phyloP scores from a whole-genome alignment of 92 coral and sea anemone genomes.

The Scolanthus callimorphus region DNA sequence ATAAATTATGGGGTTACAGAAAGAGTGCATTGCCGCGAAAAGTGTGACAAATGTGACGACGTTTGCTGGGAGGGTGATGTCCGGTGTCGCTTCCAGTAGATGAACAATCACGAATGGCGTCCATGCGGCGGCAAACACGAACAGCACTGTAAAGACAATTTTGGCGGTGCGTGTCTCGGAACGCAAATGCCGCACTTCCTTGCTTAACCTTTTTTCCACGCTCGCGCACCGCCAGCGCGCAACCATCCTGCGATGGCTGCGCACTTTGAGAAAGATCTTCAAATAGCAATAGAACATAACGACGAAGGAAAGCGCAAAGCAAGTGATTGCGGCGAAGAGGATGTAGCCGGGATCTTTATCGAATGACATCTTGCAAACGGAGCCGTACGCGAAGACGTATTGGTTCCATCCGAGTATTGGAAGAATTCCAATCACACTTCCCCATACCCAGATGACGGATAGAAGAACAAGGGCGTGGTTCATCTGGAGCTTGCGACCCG shows the following conservation, averaged over 20 bases:
- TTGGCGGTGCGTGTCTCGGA: conserved; percentile 78
- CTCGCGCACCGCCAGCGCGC: conserved; percentile 34
- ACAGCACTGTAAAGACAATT: conserved; percentile 77
- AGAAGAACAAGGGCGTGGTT: conserved; percentile 75
- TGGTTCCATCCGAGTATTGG: conserved; percentile 89
- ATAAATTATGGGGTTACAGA: conserved; percentile 72
- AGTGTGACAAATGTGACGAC: conserved; percentile 48
- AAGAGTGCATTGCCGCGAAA: conserved; percentile 70
- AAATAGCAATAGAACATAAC: conserved; percentile 85
- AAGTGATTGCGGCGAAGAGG: conserved; percentile 58
- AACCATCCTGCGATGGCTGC: conserved; percentile 31
- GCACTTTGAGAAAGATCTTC: conserved; percentile 76
- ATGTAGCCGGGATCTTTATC: conserved; percentile 67
- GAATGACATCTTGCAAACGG: conserved; percentile 82
- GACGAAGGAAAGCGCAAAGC: conserved; percentile 73
- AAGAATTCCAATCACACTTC: conserved; percentile 58
- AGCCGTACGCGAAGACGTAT: conserved; percentile 57
- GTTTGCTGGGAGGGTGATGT: conserved; percentile 33
- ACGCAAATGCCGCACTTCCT: conserved; percentile 22
- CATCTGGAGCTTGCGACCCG: conserved; percentile 65
- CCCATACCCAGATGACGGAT: conserved; percentile 73
- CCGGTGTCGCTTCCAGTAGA: conserved; percentile 45
- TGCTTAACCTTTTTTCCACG: conserved; percentile 1
- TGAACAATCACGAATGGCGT: conserved; percentile 73
- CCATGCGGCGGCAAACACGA: conserved; percentile 79